Percentiles rank a stretch among this genome's conserved stretches.
phyloP scores from a whole-genome alignment of 2,888 invertebrate species.

The Chesias legatella region DNA sequence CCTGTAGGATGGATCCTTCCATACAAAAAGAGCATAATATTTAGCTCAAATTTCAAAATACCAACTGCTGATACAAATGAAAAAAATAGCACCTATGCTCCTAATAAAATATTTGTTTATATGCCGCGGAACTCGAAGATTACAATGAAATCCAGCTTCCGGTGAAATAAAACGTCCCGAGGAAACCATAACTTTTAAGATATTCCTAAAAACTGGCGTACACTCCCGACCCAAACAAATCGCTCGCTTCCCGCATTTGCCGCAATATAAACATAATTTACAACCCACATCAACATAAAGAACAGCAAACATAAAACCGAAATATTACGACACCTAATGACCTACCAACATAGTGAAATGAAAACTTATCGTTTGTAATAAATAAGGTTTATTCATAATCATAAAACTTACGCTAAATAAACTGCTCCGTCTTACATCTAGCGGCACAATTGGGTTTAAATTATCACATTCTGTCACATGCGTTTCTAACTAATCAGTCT shows the following conservation, averaged over 20 bases:
- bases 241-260: conserved; percentile 23
- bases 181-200: no score
- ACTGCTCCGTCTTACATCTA: conserved; percentile 14
- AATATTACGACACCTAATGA: conserved; percentile 34
- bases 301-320: conserved; percentile 35
- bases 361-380: conserved; percentile 49
- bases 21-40: no score
- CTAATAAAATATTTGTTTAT: no score
- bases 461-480: conserved; percentile 13
- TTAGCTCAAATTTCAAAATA: no score
- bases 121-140: no score
- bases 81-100: no score
- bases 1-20: no score
- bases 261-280: conserved; percentile 36
- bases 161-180: no score
- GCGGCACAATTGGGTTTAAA: conserved; percentile 11
- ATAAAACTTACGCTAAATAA: conserved; percentile 16
- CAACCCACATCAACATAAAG: conserved; percentile 35
- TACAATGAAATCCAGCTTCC: no score
- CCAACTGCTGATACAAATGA: no score
- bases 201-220: conserved; percentile 5
- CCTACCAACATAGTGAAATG: conserved; percentile 32
- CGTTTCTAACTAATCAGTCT: conserved; percentile 58
- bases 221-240: neutral
- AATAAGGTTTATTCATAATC: conserved; percentile 64